Evolutionary conservation across 2,797 vertebrate genomes (phyloP).

Genomic region (Brotula barbata): DNA sequence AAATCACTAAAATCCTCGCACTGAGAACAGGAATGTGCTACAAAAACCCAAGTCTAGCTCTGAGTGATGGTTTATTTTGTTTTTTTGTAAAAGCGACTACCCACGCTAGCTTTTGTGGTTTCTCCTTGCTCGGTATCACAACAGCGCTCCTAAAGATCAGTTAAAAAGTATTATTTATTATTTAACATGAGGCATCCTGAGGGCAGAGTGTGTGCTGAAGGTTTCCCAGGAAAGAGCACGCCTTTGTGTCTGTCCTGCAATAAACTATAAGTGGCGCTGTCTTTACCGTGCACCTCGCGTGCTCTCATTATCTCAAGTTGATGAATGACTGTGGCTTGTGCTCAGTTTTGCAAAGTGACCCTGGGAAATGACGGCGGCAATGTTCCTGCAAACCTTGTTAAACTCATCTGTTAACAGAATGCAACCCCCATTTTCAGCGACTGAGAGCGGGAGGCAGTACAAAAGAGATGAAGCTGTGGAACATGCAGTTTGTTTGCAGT

Average conservation of each 20-base stretch:
- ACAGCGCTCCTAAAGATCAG: slow-evolving; percentile 28
- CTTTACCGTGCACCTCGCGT: slow-evolving; percentile 65
- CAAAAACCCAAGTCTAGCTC: slow-evolving; percentile 17
- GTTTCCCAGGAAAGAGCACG: slow-evolving; percentile 55
- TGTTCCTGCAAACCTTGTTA: slow-evolving; percentile 58
- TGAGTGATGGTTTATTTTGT: slow-evolving; percentile 18
- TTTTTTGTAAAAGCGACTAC: slow-evolving; percentile 20
- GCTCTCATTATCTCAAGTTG: slow-evolving; percentile 82
- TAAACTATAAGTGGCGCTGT: slow-evolving; percentile 72
- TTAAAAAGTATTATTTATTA: slow-evolving; percentile 61
- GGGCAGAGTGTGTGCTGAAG: slow-evolving; percentile 48
- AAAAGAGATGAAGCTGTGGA: slow-evolving; percentile 39
- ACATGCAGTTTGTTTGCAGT: slow-evolving; percentile 59
- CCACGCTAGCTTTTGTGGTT: slow-evolving; percentile 36
- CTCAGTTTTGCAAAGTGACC: slow-evolving; percentile 78
- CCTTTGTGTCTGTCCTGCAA: slow-evolving; percentile 62
- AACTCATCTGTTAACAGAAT: slow-evolving; percentile 32
- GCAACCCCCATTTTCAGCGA: slow-evolving; percentile 41
- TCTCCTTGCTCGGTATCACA: slow-evolving; percentile 21
- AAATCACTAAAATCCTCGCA: slow-evolving; percentile 34
- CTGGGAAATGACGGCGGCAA: slow-evolving; percentile 70
- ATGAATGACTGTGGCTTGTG: slow-evolving; percentile 74
- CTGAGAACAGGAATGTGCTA: slow-evolving; percentile 18
- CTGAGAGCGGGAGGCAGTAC: slow-evolving; percentile 21
- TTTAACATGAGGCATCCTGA: slow-evolving; percentile 54